Percentiles rank a stretch among this genome's conserved stretches.
phyloP scores from a whole-genome alignment of 1,140 invertebrate species.

The Lineus longissimus region DNA sequence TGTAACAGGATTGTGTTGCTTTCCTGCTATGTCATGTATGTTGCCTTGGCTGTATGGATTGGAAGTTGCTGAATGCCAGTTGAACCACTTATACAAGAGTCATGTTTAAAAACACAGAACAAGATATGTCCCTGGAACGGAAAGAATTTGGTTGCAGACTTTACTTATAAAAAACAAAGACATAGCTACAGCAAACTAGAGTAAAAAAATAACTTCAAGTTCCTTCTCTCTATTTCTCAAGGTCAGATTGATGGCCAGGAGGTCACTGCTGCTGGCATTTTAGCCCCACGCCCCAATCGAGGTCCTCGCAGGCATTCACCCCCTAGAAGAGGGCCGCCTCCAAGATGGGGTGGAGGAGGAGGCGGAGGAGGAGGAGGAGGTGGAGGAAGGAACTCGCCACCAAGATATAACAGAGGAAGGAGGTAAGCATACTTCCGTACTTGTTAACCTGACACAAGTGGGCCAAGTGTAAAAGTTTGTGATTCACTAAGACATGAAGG shows the following conservation, averaged over 20 bases:
- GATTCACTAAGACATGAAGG: background rate
- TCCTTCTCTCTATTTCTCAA: constrained; percentile 29
- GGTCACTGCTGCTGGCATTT: constrained; percentile 85
- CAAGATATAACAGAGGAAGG: constrained; percentile 4
- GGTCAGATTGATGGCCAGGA: constrained; percentile 78
- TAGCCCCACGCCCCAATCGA: constrained; percentile 69
- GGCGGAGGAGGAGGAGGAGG: constrained; percentile 32
- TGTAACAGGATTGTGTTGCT: too few relatives aligned
- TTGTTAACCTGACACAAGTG: background rate
- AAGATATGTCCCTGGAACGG: too few relatives aligned
- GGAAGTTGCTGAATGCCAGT: too few relatives aligned
- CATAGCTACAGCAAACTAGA: too few relatives aligned
- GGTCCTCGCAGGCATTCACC: constrained; percentile 53
- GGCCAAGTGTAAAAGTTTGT: background rate
- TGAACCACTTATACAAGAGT: too few relatives aligned
- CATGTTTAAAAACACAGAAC: too few relatives aligned
- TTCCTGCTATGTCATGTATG: too few relatives aligned
- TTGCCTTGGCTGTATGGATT: too few relatives aligned
- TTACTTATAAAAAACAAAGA: too few relatives aligned
- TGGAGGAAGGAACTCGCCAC: constrained; percentile 36
- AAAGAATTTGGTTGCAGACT: too few relatives aligned
- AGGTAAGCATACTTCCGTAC: background rate
- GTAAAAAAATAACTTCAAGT: too few relatives aligned
- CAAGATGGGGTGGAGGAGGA: constrained; percentile 50
- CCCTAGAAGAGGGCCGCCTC: constrained; percentile 59